Evolutionary conservation across 2,797 vertebrate genomes (phyloP).

Genomic region (Poeciliopsis infans): DNA sequence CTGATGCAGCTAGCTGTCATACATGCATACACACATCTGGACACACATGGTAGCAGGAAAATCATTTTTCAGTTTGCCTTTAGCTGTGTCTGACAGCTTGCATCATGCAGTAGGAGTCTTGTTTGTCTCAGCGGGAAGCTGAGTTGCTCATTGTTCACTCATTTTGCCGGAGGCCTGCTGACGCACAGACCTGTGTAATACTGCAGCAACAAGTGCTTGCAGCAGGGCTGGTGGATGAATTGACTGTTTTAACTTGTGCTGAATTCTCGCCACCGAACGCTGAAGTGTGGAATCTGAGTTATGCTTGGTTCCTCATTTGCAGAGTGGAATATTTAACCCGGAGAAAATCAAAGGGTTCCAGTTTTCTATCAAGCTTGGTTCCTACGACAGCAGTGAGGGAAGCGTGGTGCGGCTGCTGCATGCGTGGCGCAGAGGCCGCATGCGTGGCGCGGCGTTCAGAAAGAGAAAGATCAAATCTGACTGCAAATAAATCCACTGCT

Average conservation of each 20-base stretch:
- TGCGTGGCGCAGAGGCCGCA: too few relatives aligned
- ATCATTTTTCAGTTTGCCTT: slow-evolving; percentile 1
- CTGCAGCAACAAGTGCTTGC: neutral
- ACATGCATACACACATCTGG: neutral
- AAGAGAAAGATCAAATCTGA: neutral
- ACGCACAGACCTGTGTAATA: slow-evolving; percentile 19
- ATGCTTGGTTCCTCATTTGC: neutral
- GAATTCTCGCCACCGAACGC: neutral
- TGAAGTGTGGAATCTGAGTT: neutral
- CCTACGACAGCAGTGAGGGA: too few relatives aligned
- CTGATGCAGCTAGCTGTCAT: neutral
- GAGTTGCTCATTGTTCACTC: slow-evolving; percentile 12
- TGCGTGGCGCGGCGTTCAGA: neutral
- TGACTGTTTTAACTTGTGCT: neutral
- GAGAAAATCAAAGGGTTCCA: neutral
- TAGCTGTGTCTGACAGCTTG: slow-evolving; percentile 14
- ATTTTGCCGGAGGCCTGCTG: slow-evolving; percentile 12
- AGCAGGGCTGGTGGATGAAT: slow-evolving; percentile 1
- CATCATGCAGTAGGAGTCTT: neutral
- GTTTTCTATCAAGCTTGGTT: neutral
- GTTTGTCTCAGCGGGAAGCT: slow-evolving; percentile 19
- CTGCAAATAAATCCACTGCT: neutral
- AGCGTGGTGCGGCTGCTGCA: neutral
- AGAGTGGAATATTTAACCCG: neutral
- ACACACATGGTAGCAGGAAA: neutral